These are phyloP conservation scores for Drosophila santomea DNA, from an alignment of 1,140 invertebrate species.

Conservation along the genomic window DNA sequence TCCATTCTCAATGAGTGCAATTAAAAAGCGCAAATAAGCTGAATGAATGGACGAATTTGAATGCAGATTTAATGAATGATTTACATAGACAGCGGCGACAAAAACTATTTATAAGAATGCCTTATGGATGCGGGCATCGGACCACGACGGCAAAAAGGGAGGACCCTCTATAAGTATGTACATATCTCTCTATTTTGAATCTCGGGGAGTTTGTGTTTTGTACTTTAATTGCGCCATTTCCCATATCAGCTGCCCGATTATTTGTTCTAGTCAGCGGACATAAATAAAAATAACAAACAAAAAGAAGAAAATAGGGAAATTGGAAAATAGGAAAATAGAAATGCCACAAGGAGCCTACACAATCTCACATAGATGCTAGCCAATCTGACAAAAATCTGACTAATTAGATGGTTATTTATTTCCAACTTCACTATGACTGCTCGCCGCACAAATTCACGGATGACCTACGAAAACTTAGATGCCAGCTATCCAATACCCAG, in stretches of 20 bases:
- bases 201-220: slow-evolving; percentile 59
- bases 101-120: slow-evolving; percentile 70
- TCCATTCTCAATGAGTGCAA: slow-evolving; percentile 51
- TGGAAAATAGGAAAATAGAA: slow-evolving; percentile 14
- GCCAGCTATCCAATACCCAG: slow-evolving; percentile 10
- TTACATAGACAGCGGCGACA: slow-evolving; percentile 64
- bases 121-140: slow-evolving; percentile 35
- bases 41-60: slow-evolving; percentile 71
- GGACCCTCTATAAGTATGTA: background rate
- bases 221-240: slow-evolving; percentile 80
- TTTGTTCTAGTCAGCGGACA: slow-evolving; percentile 73
- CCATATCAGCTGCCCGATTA: slow-evolving; percentile 77
- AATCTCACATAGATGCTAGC: background rate
- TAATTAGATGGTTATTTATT: slow-evolving; percentile 75
- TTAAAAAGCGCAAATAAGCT: slow-evolving; percentile 61
- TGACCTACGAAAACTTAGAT: slow-evolving; percentile 40
- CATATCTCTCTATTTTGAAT: slow-evolving; percentile 12
- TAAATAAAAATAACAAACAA: slow-evolving; percentile 58
- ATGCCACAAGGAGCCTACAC: slow-evolving; percentile 10
- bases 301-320: background rate
- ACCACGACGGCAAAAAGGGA: slow-evolving; percentile 1
- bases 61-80: slow-evolving; percentile 81
- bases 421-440: slow-evolving; percentile 32
- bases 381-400: slow-evolving; percentile 43
- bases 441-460: slow-evolving; percentile 63